Conservation (phyloP, 2,113 vertebrate genomes). For the Scomber japonicus region DNA sequence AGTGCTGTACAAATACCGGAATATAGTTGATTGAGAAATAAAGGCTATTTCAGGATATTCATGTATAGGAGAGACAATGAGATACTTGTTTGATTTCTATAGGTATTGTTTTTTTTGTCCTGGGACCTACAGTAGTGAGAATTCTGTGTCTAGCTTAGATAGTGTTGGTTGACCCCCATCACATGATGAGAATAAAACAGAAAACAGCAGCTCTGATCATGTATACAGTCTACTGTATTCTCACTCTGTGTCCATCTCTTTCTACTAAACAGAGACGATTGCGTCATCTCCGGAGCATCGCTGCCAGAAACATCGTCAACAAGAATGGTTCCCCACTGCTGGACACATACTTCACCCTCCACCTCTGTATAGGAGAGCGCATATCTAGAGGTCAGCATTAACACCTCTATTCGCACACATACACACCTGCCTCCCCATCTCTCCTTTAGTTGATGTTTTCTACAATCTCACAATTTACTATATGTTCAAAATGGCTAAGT, state of each 20-base stretch:
- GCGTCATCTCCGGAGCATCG: conserved; percentile 95
- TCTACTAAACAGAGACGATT: conserved; percentile 89
- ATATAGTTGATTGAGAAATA: too few species aligned
- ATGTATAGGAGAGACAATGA: neutral
- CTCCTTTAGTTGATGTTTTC: neutral
- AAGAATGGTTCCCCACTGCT: conserved; percentile 93
- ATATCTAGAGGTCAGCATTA: conserved; percentile 86
- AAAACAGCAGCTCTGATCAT: neutral
- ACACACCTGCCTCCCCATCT: neutral
- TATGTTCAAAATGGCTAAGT: neutral
- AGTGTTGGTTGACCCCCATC: neutral
- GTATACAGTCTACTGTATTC: neutral
- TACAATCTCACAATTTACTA: neutral
- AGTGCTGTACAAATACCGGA: too few species aligned
- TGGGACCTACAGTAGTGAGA: neutral
- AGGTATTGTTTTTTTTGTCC: neutral
- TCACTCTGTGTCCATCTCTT: neutral
- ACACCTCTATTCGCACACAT: neutral
- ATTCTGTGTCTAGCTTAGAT: neutral
- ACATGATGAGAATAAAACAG: conserved; percentile 11
- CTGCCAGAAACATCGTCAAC: conserved; percentile 95
- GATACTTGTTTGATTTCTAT: neutral
- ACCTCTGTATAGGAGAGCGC: conserved; percentile 88
- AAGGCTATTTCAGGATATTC: neutral
- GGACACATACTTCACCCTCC: conserved; percentile 97